phyloP scores from a whole-genome alignment of 1,140 invertebrate species.

The Ridgeia piscesae region DNA sequence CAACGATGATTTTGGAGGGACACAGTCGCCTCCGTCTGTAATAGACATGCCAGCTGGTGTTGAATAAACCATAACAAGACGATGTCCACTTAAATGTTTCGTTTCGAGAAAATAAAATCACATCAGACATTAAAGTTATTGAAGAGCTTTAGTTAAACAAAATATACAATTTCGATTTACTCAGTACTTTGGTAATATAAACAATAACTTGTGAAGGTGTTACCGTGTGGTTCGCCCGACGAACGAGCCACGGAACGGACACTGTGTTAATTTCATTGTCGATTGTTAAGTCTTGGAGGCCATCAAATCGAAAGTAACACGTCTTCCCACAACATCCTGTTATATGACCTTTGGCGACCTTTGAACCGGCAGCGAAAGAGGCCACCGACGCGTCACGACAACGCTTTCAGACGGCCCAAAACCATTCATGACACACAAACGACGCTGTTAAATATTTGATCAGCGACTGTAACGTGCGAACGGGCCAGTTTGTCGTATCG shows the following conservation, averaged over 20 bases:
- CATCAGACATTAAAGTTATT: background rate
- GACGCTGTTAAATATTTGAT: slow-evolving; percentile 6
- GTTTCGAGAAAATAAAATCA: background rate
- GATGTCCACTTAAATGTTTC: background rate
- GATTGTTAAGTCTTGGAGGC: too few species aligned
- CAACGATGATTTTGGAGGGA: too few species aligned
- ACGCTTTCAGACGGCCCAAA: background rate
- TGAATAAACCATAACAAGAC: background rate
- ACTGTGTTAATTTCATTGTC: too few species aligned
- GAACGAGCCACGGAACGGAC: background rate
- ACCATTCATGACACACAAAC: background rate
- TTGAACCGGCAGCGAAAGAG: too few species aligned
- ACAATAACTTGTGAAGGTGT: background rate
- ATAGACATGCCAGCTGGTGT: background rate
- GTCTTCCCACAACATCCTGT: too few species aligned
- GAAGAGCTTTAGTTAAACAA: background rate
- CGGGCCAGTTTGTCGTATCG: background rate
- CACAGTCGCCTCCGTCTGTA: background rate
- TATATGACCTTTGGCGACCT: too few species aligned
- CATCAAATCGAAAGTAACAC: too few species aligned
- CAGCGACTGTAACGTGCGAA: background rate
- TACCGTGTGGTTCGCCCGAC: background rate
- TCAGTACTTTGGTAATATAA: background rate
- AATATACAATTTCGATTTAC: background rate
- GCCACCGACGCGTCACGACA: background rate